Evolutionary conservation across 2,113 vertebrate species (phyloP).

Genomic region (Tychaedon coryphoeus): DNA sequence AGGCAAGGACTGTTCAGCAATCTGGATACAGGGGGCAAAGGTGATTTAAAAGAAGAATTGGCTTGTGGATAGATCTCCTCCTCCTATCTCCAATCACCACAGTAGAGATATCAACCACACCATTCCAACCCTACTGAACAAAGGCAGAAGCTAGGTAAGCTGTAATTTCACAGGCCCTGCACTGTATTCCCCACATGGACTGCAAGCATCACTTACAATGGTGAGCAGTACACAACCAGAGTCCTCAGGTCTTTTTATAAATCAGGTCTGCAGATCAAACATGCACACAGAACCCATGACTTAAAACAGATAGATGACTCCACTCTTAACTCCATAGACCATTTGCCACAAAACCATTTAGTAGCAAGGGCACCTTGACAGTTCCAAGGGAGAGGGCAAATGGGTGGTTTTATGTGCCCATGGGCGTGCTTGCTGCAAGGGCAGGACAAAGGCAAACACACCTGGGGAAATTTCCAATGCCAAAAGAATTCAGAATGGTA

Average conservation of each 20-base stretch:
- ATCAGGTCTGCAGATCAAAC: neutral
- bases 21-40: neutral
- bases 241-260: neutral
- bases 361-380: neutral
- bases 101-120: neutral
- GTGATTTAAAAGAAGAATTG: neutral
- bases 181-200: neutral
- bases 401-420: fast-evolving
- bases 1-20: neutral
- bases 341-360: neutral
- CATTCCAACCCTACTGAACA: neutral
- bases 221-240: fast-evolving
- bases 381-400: neutral
- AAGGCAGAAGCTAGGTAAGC: neutral
- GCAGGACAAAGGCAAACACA: neutral
- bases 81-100: fast-evolving
- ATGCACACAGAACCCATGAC: neutral
- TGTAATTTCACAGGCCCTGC: neutral
- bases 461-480: neutral
- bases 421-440: fast-evolving
- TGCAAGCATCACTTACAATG: fast-evolving
- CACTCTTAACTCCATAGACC: neutral
- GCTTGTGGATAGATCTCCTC: neutral
- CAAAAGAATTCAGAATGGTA: neutral
- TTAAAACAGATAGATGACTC: neutral